Evolutionary conservation across 1,140 invertebrate genomes (phyloP), one percentile per base, ranked within the genome.

Genomic region (Zaprionus inermis): DNA sequence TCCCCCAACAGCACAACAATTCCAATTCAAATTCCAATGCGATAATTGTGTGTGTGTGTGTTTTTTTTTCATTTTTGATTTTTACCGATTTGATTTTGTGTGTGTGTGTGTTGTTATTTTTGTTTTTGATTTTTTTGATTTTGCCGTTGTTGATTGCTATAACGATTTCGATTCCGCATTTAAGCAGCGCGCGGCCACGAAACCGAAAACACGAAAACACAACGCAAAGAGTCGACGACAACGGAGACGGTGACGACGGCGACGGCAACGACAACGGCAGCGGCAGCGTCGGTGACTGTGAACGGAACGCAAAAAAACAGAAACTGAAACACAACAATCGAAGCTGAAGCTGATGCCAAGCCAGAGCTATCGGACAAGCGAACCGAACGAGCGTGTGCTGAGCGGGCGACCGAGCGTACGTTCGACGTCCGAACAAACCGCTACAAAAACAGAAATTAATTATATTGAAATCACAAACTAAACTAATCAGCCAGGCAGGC

Each of bases 391-490:
- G 38, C 57, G 36, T 24, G 36, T 24, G 46, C 46, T 32, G 60
- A 38, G 46, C 68, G 18, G 24, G 24, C 24, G 24, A 28, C 24
- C 24, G 24, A 28, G 80, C 76, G 80, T 71, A 73, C 82, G 82
- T 85, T 77, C 79, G 76, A 86, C 78, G 81, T 84, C 82, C 76
- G 76, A 80, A 81, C 51, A 63, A 74, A 76, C 79, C 83, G 83
- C 83, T 77, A 86, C 83, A 88, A 76, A 88, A 86, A 85, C 82
- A 85, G 81, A 85, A 85, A 85, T 85, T 85, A 85, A 86, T 86
- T 86, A 86, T 86, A 86, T 86, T 86, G 83, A 86, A 86, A 86
- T 86, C 83, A 86, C 79, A 86, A 86, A 86, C 82, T 86, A 86
- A 86, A 86, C 82, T 86, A 86, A 86, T 86, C 82, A 86, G 83